Conservation (phyloP, 2,113 vertebrate species). For the Euleptes europaea region DNA sequence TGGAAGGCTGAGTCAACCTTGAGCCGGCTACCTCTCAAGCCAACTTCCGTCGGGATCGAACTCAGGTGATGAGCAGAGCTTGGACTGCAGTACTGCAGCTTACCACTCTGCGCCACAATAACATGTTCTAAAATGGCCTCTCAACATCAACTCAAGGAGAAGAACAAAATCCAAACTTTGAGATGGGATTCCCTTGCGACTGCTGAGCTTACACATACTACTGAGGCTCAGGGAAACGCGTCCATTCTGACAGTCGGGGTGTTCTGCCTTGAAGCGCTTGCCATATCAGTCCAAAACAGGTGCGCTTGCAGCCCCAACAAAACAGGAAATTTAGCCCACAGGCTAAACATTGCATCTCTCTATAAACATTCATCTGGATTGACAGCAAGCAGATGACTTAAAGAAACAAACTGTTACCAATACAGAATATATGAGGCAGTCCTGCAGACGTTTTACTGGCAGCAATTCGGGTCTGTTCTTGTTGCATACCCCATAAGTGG, state of each 20-base stretch:
- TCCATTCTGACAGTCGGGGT: neutral
- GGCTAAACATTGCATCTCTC: neutral
- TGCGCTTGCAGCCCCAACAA: neutral
- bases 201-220: neutral
- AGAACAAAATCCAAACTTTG: neutral
- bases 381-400: neutral
- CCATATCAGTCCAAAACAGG: no score
- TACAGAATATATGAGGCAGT: no score
- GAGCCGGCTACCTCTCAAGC: no score
- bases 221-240: neutral
- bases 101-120: no score
- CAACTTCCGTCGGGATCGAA: no score
- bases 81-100: no score
- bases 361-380: neutral
- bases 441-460: neutral
- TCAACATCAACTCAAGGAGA: neutral
- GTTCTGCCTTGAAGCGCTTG: neutral
- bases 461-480: neutral
- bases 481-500: neutral
- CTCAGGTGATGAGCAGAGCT: no score
- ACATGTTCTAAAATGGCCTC: neutral
- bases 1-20: no score
- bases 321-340: neutral
- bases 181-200: neutral
- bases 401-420: neutral